phyloP scores from a whole-genome alignment of 2,888 invertebrate genomes.

The Shargacucullia verbasci region DNA sequence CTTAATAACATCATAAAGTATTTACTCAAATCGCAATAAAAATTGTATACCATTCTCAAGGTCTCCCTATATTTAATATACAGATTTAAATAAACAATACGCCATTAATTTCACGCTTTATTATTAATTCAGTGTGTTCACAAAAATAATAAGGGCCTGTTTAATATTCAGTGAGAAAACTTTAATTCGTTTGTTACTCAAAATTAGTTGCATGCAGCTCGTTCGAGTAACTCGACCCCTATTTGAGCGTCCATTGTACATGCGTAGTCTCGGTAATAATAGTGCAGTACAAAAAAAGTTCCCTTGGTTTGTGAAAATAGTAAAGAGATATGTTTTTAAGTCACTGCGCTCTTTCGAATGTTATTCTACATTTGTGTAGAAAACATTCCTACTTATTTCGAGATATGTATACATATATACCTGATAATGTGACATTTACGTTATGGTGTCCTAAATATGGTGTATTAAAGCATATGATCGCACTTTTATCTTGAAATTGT shows the following conservation, averaged over 20 bases:
- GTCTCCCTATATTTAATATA: conserved; percentile 2
- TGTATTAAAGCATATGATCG: too few species aligned
- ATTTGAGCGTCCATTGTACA: conserved; percentile 32
- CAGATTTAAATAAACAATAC: conserved; percentile 2
- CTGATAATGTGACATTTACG: too few species aligned
- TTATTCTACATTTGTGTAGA: too few species aligned
- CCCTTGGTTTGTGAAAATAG: conserved; percentile 1
- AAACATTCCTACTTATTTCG: too few species aligned
- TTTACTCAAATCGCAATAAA: conserved; percentile 9
- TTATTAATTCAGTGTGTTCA: conserved; percentile 20
- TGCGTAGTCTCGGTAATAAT: conserved; percentile 38
- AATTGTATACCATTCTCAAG: conserved; percentile 16
- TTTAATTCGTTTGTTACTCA: conserved; percentile 10
- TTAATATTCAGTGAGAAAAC: conserved; percentile 9
- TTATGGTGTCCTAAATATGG: too few species aligned
- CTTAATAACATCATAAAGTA: conserved; percentile 14
- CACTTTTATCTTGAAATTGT: too few species aligned
- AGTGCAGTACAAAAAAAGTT: conserved; percentile 10
- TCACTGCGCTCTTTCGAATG: too few species aligned
- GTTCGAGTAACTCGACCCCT: conserved; percentile 37
- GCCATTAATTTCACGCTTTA: background rate
- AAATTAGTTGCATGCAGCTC: conserved; percentile 27
- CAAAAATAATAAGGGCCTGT: background rate
- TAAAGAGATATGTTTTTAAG: too few species aligned
- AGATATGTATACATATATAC: too few species aligned